Percentiles rank a stretch among this genome's conserved stretches.
Evolutionary conservation across 2,113 vertebrate genomes (phyloP).

Genomic region (Eurystomus gularis): DNA sequence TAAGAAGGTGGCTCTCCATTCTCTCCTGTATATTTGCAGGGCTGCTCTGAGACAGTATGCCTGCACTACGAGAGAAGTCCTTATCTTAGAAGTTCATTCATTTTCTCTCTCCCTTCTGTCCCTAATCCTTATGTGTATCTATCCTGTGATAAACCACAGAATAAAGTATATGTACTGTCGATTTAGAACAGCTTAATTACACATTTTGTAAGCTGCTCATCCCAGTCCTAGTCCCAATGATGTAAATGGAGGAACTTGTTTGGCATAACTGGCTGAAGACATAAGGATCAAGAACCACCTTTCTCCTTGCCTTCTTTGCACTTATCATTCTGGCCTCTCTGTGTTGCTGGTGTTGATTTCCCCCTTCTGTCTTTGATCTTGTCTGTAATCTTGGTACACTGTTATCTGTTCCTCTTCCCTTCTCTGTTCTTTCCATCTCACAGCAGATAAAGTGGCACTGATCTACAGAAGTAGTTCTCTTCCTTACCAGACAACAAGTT

Average conservation of each 20-base stretch:
- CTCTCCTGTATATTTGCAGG: not conserved
- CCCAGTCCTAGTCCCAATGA: not conserved
- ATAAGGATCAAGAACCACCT: not conserved
- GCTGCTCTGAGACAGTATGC: not conserved
- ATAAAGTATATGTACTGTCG: not conserved
- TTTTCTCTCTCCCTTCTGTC: not conserved
- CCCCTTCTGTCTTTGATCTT: constrained; percentile 17
- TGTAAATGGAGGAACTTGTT: not conserved
- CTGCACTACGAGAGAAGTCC: not conserved
- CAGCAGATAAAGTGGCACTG: not conserved
- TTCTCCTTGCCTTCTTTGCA: not conserved
- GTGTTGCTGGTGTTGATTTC: not conserved
- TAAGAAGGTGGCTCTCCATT: not conserved
- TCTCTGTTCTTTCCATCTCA: not conserved
- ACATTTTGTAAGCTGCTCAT: not conserved
- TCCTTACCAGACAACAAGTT: not conserved
- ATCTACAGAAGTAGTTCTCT: not conserved
- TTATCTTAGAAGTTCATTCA: not conserved
- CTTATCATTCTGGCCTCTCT: not conserved
- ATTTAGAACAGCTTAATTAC: not conserved
- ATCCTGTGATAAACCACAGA: not conserved
- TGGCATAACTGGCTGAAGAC: not conserved
- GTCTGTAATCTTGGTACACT: not conserved
- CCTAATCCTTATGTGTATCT: not conserved
- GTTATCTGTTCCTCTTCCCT: not conserved